These are phyloP conservation scores for Trichogramma pretiosum DNA, from an alignment of 1,140 invertebrate species.

Conservation along the genomic window DNA sequence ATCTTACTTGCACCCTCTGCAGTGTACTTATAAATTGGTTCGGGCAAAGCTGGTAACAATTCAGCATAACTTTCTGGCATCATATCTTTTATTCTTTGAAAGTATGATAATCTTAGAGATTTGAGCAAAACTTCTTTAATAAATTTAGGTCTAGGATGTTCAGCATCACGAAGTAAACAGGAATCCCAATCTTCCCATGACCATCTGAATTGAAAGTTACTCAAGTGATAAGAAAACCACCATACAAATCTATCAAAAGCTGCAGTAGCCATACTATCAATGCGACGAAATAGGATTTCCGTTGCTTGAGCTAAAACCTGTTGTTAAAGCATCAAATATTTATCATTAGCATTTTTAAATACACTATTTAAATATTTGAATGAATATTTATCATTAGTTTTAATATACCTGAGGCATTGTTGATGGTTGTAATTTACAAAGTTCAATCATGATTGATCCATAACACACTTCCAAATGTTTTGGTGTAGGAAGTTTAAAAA, in stretches of 20 bases:
- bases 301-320: constrained; percentile 88
- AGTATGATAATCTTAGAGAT: constrained; percentile 88
- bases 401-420: constrained; percentile 85
- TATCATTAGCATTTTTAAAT: neutral
- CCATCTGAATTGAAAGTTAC: constrained; percentile 99
- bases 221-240: constrained; percentile 98
- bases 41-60: constrained; percentile 70
- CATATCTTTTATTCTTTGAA: constrained; percentile 85
- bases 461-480: constrained; percentile 89
- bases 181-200: constrained; percentile 94
- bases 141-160: constrained; percentile 94
- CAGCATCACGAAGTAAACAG: constrained; percentile 72
- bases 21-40: constrained; percentile 75
- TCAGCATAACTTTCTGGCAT: constrained; percentile 79
- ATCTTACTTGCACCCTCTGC: constrained; percentile 69
- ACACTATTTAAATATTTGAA: neutral
- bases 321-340: constrained; percentile 11
- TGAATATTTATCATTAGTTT: neutral
- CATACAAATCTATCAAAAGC: constrained; percentile 94
- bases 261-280: constrained; percentile 93
- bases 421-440: constrained; percentile 93
- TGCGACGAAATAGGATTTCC: constrained; percentile 90
- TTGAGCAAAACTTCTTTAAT: constrained; percentile 87
- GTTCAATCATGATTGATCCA: constrained; percentile 90
- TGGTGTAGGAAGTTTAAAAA: constrained; percentile 86